These are phyloP conservation scores for Smutsia temminckii DNA, from an alignment of 2,797 vertebrate genomes.

Conservation along the genomic window DNA sequence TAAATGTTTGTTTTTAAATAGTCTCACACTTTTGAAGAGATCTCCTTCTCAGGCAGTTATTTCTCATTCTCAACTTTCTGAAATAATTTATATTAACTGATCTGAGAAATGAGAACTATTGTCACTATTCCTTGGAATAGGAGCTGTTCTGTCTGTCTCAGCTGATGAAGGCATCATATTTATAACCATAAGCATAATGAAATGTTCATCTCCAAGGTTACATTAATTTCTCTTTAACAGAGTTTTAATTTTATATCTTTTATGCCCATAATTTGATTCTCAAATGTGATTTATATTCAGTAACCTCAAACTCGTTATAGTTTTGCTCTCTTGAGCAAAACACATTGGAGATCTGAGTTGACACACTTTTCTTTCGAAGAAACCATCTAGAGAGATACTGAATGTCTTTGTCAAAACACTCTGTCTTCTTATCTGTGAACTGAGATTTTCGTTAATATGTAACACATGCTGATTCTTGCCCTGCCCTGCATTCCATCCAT, in stretches of 20 bases:
- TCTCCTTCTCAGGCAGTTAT: background rate
- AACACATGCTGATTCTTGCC: background rate
- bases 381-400: background rate
- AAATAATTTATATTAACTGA: background rate
- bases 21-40: background rate
- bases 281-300: background rate
- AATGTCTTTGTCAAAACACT: background rate
- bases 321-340: background rate
- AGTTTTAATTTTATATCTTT: background rate
- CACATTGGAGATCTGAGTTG: background rate
- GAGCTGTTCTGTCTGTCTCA: background rate
- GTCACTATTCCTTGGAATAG: background rate
- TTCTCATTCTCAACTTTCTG: background rate
- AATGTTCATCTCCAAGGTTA: background rate
- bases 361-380: background rate
- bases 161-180: background rate
- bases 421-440: background rate
- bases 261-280: background rate
- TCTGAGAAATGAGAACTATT: background rate
- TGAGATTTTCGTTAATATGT: background rate
- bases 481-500: background rate
- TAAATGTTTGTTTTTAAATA: constrained; percentile 11
- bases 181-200: background rate
- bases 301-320: background rate
- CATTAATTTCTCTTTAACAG: background rate